Base-by-base conservation (phyloP, 2,797 vertebrate species). In the Falco rusticolus region DNA sequence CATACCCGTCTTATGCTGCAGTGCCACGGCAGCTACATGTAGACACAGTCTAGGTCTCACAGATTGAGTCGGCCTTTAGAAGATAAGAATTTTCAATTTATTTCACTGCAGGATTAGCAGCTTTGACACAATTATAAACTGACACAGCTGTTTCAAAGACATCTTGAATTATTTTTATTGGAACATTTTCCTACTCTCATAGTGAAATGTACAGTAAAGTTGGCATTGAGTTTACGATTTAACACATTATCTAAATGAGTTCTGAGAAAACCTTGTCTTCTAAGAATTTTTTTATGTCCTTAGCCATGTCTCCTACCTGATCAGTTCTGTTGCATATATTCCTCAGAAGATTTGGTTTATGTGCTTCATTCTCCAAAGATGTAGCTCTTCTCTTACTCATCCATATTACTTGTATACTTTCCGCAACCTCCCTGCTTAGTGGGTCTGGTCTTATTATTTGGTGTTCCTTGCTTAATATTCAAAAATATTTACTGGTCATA, bases 281-380 rank as follows among this genome's bases (percentile, higher is more conserved):
- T 89, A 94, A 79, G 87, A 89, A 87, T 77, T 61, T 14, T 84
- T 84, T 87, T 45, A 34, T 29, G 66, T 39, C 33, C 33, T 84
- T 78, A 25, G 12, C 47, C 50, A n/a, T 25, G 37, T 70, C 24
- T 83, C 15, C 17, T 48, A 61, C 37, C 24, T 4, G 2, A 51
- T 31, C 18, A 10, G 4, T 63, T 70, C 21, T 66, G 21, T 6
- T 72, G 8, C 34, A 47, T 26, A 5, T 7, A 6, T 56, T 84
- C 25, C 64, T 13, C 45, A 53, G 19, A 45, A 75, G 20, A 50
- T 50, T 68, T 88, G 24, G 16, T 61, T 50, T 68, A 48, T 41
- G 6, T 37, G 5, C 14, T 78, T 81, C 9, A 8, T 78, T 93
- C 31, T 84, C 15, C 18, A 53, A 53, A 53, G 10, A 24, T 5